phyloP scores from a whole-genome alignment of 2,888 invertebrate genomes.

The Frankliniella intonsa region DNA sequence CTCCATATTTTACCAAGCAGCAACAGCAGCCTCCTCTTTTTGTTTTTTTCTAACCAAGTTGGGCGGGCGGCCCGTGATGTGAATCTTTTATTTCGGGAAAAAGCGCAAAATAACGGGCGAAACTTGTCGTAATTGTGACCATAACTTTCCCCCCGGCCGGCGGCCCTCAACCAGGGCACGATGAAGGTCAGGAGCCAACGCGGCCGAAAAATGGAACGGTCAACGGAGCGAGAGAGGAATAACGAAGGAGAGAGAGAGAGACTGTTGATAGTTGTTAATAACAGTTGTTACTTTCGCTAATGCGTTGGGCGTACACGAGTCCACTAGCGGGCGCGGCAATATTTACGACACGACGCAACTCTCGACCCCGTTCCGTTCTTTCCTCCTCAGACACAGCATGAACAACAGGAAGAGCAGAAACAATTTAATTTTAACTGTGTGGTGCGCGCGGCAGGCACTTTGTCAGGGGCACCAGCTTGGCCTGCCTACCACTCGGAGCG shows the following conservation, averaged over 20 bases:
- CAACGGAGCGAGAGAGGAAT: not conserved
- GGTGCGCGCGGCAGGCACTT: not conserved
- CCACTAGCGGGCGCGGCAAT: too few relatives aligned
- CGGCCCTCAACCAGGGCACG: not conserved
- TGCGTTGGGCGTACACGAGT: not conserved
- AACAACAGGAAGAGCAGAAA: not conserved
- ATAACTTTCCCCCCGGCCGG: not conserved
- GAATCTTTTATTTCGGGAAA: conserved; percentile 15
- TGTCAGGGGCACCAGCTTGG: too few relatives aligned
- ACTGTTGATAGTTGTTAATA: not conserved
- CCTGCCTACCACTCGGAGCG: too few relatives aligned
- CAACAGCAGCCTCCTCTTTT: not conserved
- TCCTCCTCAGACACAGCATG: too few relatives aligned
- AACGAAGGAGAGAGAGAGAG: not conserved
- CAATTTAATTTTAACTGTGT: not conserved
- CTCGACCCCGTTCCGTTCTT: too few relatives aligned
- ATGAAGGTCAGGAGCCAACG: not conserved
- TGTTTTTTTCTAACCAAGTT: not conserved
- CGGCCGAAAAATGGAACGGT: not conserved
- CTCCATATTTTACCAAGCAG: too few relatives aligned
- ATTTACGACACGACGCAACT: too few relatives aligned
- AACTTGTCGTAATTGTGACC: conserved; percentile 17
- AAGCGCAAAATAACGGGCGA: conserved; percentile 5
- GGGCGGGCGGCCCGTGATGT: not conserved
- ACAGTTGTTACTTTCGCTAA: not conserved